A percentile compares a stretch with the other conserved stretches of the same genome.
Evolutionary conservation across 2,888 invertebrate species (phyloP).

Genomic region (Xylocampa areola): DNA sequence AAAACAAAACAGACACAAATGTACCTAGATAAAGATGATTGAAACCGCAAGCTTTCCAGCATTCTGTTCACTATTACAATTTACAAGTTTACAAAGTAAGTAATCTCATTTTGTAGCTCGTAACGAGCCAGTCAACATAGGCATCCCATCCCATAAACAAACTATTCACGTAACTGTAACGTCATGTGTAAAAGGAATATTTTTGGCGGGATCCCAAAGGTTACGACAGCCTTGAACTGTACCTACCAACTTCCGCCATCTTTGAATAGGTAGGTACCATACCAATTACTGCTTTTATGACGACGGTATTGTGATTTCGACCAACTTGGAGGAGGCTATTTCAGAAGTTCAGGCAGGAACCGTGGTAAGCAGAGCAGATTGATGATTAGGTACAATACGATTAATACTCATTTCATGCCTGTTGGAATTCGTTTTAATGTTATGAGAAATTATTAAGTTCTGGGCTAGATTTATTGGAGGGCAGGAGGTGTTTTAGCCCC

Average conservation of each 20-base stretch:
- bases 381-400: too few relatives aligned
- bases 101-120: slow-evolving; percentile 13
- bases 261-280: too few relatives aligned
- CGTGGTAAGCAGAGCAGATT: too few relatives aligned
- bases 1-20: too few relatives aligned
- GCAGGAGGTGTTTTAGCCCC: too few relatives aligned
- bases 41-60: neutral
- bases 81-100: neutral
- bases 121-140: slow-evolving; percentile 22
- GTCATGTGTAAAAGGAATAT: slow-evolving; percentile 38
- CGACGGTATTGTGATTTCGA: neutral
- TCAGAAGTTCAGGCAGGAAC: too few relatives aligned
- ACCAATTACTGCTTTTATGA: slow-evolving; percentile 21
- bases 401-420: too few relatives aligned
- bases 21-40: too few relatives aligned
- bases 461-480: too few relatives aligned
- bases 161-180: slow-evolving; percentile 15
- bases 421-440: too few relatives aligned
- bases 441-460: too few relatives aligned
- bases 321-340: too few relatives aligned
- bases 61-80: neutral
- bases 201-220: slow-evolving; percentile 48
- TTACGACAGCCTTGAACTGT: slow-evolving; percentile 24
- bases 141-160: slow-evolving; percentile 24
- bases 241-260: slow-evolving; percentile 24